These are phyloP conservation scores for Apoda limacodes DNA, from an alignment of 2,888 invertebrate species.

Conservation along the genomic window DNA sequence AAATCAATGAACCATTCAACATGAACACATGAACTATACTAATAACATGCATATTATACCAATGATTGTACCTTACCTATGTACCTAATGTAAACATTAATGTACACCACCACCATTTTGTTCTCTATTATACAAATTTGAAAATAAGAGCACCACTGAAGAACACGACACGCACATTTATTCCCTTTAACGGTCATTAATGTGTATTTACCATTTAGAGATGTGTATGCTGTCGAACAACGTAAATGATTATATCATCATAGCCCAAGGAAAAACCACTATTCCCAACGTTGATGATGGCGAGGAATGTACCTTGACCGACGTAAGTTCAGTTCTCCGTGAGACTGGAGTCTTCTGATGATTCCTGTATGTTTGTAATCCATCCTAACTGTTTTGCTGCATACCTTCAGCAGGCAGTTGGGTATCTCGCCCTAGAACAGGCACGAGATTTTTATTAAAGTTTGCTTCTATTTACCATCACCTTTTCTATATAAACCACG, in stretches of 20 bases:
- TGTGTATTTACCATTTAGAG: conserved; percentile 67
- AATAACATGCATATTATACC: no score
- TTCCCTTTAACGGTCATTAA: conserved; percentile 27
- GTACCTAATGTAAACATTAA: neutral
- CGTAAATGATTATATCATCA: conserved; percentile 86
- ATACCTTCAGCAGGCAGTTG: conserved; percentile 31
- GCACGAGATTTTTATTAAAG: conserved; percentile 33
- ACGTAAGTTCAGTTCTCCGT: conserved; percentile 75
- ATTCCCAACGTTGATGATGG: conserved; percentile 93
- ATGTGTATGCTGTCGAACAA: conserved; percentile 82
- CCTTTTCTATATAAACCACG: conserved; percentile 15
- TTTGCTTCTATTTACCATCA: conserved; percentile 21
- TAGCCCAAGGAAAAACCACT: conserved; percentile 93
- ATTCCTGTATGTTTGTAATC: conserved; percentile 24
- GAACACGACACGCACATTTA: conserved; percentile 15
- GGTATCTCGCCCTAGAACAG: conserved; percentile 31
- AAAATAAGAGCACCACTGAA: conserved; percentile 10
- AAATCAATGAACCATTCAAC: no score
- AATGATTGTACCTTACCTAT: neutral
- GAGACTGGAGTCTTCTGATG: conserved; percentile 35
- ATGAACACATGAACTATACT: no score
- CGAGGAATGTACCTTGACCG: conserved; percentile 85
- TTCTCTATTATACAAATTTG: conserved; percentile 3
- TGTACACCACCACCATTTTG: no score
- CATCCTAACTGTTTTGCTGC: conserved; percentile 25